Base-by-base conservation (phyloP, 1,140 invertebrate species). In the Cecropterus lyciades region DNA sequence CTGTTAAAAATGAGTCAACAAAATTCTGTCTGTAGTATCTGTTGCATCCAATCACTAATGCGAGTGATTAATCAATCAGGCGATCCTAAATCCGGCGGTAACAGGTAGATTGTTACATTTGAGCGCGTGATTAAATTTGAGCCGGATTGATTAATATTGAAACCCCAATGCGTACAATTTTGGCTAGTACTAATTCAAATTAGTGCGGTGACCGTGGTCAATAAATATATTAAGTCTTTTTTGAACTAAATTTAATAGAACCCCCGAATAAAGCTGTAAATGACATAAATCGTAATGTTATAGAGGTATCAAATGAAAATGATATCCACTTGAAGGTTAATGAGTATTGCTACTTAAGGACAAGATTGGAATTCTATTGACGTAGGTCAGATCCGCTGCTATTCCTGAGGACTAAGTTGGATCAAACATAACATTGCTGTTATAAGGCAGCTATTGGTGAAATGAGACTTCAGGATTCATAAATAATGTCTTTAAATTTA, bases 21-120 rank as follows among this genome's bases (percentile, higher is more conserved):
- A 46, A 46, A 17, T 46, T 46, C 4, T 20, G n/a, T n/a, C n/a
- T n/a, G n/a, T 30, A 10, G 49, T 33, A 51, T 37, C 20, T 51
- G 42, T 62, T 49, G 59, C 46, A 51, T 51, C 24, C 1, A 9
- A 10, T 51, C n/a, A 62, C 46, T 62, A 62, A 62, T 62, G 46
- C 33, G n/a, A 24, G 30, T 20, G 16, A 62, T 37, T 51, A 62
- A 62, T 62, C 59, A 62, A 62, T 62, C 59, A 57, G 40, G 4
- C 42, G 30, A 13, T 20, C 46, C 15, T 24, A 62, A 62, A 40
- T 43, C 45, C 24, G 15, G 46, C 30, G 46, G 45, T 62, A 62
- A 62, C 59, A 62, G 59, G 59, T 62, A 49, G 59, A 62, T 62
- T 62, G 46, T 43, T 56, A 62, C 57, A 49, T 62, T 62, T 62